Base-by-base conservation (phyloP, 2,888 invertebrate species). In the Ceramica pisi region DNA sequence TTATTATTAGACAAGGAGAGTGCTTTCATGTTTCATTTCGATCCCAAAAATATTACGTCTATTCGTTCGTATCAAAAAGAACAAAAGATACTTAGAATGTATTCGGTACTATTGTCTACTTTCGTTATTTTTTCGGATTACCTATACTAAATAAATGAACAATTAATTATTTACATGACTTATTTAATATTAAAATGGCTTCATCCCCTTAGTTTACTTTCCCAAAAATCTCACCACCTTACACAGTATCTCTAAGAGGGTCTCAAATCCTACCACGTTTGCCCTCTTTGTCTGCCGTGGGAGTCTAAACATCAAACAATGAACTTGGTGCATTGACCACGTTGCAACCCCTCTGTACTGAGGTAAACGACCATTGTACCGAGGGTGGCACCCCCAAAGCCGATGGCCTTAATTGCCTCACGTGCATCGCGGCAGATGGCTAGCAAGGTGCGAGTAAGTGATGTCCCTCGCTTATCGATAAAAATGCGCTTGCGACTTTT, bases 391-490 rank as follows among this genome's bases (percentile, higher is more conserved):
- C 95, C 95, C 95, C 94, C 95, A 88, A 91, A 86, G 84, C 78
- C 86, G 84, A 83, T 86, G 88, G 87, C 90, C 92, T 93, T 94
- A 95, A 95, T 95, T 94, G 91, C 94, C 92, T 94, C 94, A 94
- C 94, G 94, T 94, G 94, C 91, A 91, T 89, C 87, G 87, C 90
- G 93, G 95, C 95, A 95, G 95, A 94, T 95, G 95, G 93, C 79
- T 91, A 92, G 94, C 95, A 96, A 96, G 95, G 95, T 96, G 95
- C 94, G 91, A 90, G 89, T 87, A 90, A 95, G 95, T 90, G 95
- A 89, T 92, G 95, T 88, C 86, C 92, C 89, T 88, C 87, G 86
- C 78, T 88, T 92, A 91, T 94, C 94, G 94, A 94, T 93, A 90
- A 87, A 87, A 88, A 88, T 85, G 83, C 80, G 81, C 82, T 85